Evolutionary conservation across 2,888 invertebrate species (phyloP).

Genomic region (Caenorhabditis macrosperma): DNA sequence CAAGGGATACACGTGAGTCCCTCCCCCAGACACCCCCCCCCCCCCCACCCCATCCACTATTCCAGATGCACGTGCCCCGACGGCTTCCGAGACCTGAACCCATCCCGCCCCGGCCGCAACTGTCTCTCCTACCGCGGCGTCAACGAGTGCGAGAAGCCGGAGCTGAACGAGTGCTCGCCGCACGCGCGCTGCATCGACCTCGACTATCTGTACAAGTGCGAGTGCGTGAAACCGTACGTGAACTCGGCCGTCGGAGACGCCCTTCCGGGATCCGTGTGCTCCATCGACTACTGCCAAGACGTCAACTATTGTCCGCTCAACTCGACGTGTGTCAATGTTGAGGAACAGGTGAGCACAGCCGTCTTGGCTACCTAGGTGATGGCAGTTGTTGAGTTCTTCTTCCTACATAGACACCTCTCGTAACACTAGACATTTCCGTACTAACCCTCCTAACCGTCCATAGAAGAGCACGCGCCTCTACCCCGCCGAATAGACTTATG

Average conservation of each 20-base stretch:
- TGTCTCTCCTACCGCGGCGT: conserved; percentile 70
- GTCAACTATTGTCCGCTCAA: conserved; percentile 90
- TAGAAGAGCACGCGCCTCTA: conserved; percentile 9
- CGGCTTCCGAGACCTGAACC: conserved; percentile 74
- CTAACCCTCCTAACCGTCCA: conserved; percentile 23
- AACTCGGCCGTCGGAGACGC: conserved; percentile 69
- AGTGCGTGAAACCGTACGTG: conserved; percentile 71
- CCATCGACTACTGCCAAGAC: conserved; percentile 75
- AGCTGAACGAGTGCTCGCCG: conserved; percentile 73
- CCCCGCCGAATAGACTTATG: conserved; percentile 46
- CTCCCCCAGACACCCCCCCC: too few relatives aligned
- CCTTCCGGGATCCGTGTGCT: conserved; percentile 81
- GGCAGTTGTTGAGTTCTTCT: too few relatives aligned
- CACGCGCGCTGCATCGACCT: conserved; percentile 74
- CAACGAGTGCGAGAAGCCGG: conserved; percentile 73
- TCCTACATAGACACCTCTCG: conserved; percentile 11
- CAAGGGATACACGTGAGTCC: conserved; percentile 60
- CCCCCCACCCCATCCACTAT: too few relatives aligned
- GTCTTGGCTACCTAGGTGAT: too few relatives aligned
- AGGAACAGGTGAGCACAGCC: conserved; percentile 60
- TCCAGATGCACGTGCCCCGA: conserved; percentile 45
- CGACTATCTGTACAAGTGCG: conserved; percentile 73
- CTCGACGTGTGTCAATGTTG: conserved; percentile 92
- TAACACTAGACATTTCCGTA: conserved; percentile 46
- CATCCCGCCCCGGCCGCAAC: conserved; percentile 68